phyloP scores from a whole-genome alignment of 2,888 invertebrate genomes.

The Campoletis raptor region DNA sequence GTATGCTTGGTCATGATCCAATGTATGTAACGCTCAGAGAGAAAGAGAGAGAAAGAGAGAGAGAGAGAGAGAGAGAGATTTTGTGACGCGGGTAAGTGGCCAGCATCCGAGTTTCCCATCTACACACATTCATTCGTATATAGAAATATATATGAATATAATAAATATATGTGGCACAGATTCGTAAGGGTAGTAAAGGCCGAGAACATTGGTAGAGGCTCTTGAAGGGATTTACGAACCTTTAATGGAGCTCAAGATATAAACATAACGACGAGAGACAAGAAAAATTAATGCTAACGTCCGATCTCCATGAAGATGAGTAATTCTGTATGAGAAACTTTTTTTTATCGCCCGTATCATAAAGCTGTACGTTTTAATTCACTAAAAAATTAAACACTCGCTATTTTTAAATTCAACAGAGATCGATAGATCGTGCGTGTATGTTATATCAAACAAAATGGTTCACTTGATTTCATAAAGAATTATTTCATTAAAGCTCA shows the following conservation, averaged over 20 bases:
- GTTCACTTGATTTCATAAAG: not conserved
- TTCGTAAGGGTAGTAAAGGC: not conserved
- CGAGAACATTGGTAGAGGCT: slow-evolving; percentile 50
- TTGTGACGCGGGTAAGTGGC: slow-evolving; percentile 64
- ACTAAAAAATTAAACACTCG: not conserved
- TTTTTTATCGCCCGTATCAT: slow-evolving; percentile 76
- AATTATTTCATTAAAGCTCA: not conserved
- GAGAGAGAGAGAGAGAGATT: slow-evolving; percentile 7
- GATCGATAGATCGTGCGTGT: not conserved
- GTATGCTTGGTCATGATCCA: slow-evolving; percentile 85
- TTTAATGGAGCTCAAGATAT: slow-evolving; percentile 76
- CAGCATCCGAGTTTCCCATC: slow-evolving; percentile 63
- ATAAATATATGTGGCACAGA: slow-evolving; percentile 53
- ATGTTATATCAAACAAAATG: not conserved
- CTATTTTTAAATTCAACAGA: not conserved
- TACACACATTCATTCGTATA: not conserved
- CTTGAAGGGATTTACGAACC: slow-evolving; percentile 81
- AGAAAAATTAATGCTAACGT: slow-evolving; percentile 12
- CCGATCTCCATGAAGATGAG: slow-evolving; percentile 43
- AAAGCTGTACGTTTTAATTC: slow-evolving; percentile 1
- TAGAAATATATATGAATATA: not conserved
- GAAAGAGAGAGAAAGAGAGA: too few species aligned
- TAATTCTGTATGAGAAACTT: slow-evolving; percentile 47
- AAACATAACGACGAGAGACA: slow-evolving; percentile 62
- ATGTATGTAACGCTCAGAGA: slow-evolving; percentile 45